Evolutionary conservation across 2,113 vertebrate genomes (phyloP), one percentile per base, ranked within the genome.

Genomic region (Rhinogobius similis): DNA sequence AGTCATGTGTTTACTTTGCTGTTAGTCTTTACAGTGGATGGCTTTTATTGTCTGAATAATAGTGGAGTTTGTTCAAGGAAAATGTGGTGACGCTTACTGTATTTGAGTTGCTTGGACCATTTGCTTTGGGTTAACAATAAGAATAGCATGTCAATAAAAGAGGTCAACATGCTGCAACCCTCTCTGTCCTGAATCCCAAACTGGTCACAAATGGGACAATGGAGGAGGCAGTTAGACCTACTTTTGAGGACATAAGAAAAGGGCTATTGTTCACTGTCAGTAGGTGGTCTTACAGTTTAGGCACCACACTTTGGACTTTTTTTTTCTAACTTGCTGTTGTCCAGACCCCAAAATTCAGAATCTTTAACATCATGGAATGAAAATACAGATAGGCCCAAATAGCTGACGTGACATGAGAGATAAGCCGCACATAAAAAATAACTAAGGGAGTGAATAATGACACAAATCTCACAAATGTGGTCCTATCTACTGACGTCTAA

Each of bases 271-370:
- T 72, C 10, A 3, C n/a, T 14, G 48, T 43, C 85, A 59, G 71
- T 82, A 78, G 85, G 75, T 78, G 82, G 77, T 84, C 79, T 67
- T 58, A 72, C 68, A 69, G 71, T 68, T 72, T 55, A 13, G 53
- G 64, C 69, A 67, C 81, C 18, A 50, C 68, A 67, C 48, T 73
- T 70, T 43, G 39, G 65, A 8, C 20, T 36, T 18, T 61, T 26
- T n/a, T 61, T 20, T 4, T 61, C 26, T 16, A 3, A 29, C 13
- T 29, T 58, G 26, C 26, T 18, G 24, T 58, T 18, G 14, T n/a
- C 46, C 8, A 50, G 24, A 26, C 55, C 16, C 20, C 26, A 58
- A n/a, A 18, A 36, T 36, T 3, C 29, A 21, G 0, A 4, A n/a
- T 38, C 18, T 36, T 36, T 61, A 26, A 58, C 2, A 36, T 36